Evolutionary conservation across 92 coral and sea anemone genomes (phyloP), one percentile per base, ranked within the genome.

Genomic region (Blastomussa wellsi): DNA sequence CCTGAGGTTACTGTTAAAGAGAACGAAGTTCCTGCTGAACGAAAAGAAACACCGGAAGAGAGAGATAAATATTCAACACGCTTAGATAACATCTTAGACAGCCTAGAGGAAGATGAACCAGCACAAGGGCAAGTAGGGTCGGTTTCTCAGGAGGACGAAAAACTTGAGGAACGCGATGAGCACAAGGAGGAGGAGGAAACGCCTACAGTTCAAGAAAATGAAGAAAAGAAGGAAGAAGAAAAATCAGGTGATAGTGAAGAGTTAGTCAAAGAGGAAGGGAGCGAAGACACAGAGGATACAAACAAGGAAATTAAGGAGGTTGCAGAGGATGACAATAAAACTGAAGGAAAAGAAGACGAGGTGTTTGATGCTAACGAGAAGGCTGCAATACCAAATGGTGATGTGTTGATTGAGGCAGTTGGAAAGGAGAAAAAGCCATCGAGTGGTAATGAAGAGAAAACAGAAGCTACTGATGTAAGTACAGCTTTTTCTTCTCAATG

Each of bases 1-100:
- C 41, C 47, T 55, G 86, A 79, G 36, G 84, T 49, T 26, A 37
- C 42, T n/a, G 65, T 52, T 0, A 37, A 16, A 35, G 88, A 75
- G 15, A 78, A 31, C 53, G 84, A 87, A 17, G 86, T 31, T 36
- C 68, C 60, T 1, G 79, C 31, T 42, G 82, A 66, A 35, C 87
- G 53, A 36, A 77, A 60, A 24, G 86, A 88, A 26, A 15, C 81
- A 36, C 86, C 55, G 32, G 62, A 36, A 52, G 60, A 17, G 3
- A 33, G 81, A 20, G 98, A 95, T 85, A 95, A 94, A 68, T 95
- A 95, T 47, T 95, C 98, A 15, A 70, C 98, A 29, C 95, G 97
- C 59, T 88, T 95, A 36, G 98, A 95, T 84, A 92, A 91, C 47
- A 95, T 95, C 26, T 79, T 95, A 47, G 95, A 92, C 77, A 83